Evolutionary conservation across 2,113 vertebrate species (phyloP).

Genomic region (Callipepla californica): DNA sequence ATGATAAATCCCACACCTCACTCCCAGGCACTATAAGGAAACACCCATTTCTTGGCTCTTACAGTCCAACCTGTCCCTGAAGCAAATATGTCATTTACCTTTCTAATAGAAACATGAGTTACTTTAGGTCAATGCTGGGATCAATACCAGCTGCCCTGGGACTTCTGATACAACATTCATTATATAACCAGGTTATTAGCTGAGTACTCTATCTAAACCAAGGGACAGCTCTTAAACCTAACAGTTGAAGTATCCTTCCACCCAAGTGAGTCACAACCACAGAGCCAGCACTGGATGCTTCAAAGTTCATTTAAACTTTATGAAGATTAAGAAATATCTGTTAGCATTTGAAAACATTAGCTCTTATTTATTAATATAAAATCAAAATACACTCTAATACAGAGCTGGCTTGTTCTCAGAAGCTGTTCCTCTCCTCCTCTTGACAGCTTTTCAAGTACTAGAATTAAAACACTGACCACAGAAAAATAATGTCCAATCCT

Average conservation of each 20-base stretch:
- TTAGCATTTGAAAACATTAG: not conserved
- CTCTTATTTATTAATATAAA: not conserved
- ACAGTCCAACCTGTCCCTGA: not conserved
- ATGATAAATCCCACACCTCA: not conserved
- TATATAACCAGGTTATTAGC: not conserved
- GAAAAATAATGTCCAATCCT: not conserved
- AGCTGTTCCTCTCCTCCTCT: not conserved
- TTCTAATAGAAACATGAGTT: not conserved
- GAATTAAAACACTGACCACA: not conserved
- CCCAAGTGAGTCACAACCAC: not conserved
- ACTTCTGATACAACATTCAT: not conserved
- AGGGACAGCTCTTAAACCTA: not conserved
- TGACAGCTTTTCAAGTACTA: not conserved
- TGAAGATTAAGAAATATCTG: not conserved
- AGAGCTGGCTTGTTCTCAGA: not conserved
- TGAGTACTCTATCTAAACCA: not conserved
- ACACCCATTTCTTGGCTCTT: not conserved
- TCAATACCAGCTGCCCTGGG: not conserved
- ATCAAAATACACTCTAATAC: not conserved
- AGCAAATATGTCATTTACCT: constrained; percentile 11
- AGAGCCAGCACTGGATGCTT: not conserved
- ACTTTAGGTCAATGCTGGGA: not conserved
- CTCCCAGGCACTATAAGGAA: not conserved
- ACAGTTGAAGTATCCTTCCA: not conserved
- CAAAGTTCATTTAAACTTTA: not conserved